Percentiles rank a stretch among this genome's conserved stretches.
Evolutionary conservation across 2,888 invertebrate genomes (phyloP).

Genomic region (Eristalis intricaria): DNA sequence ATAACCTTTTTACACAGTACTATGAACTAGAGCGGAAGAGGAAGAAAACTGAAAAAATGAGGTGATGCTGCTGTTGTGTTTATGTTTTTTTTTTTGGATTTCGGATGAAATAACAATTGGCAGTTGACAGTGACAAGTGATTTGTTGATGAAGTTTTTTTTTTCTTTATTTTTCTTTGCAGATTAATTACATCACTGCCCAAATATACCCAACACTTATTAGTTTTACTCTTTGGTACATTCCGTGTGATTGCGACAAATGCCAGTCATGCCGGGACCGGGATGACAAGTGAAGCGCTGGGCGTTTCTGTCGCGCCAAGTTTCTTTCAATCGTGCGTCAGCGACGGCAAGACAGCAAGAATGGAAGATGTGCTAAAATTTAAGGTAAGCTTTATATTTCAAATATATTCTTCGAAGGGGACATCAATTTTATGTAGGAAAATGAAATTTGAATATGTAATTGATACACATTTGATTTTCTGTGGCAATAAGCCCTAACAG

Average conservation of each 20-base stretch:
- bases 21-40: conserved; percentile 30
- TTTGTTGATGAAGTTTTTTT: conserved; percentile 24
- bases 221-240: conserved; percentile 98
- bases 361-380: conserved; percentile 97
- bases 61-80: conserved; percentile 4
- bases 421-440: no score
- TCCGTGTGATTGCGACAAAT: conserved; percentile 95
- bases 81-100: conserved; percentile 4
- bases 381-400: conserved; percentile 85
- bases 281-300: conserved; percentile 97
- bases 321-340: conserved; percentile 98
- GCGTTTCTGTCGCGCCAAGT: conserved; percentile 97
- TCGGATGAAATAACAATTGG: conserved; percentile 27
- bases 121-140: conserved; percentile 30
- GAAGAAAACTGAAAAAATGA: conserved; percentile 8
- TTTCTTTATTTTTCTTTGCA: conserved; percentile 80
- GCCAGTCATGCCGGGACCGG: conserved; percentile 94
- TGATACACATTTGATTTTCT: no score
- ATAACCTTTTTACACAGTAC: conserved; percentile 26
- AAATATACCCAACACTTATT: conserved; percentile 95
- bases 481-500: no score
- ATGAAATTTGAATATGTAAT: no score
- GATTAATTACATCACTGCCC: conserved; percentile 93
- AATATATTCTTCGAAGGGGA: neutral
- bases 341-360: conserved; percentile 96